These are phyloP conservation scores for Eretmocerus hayati DNA, from an alignment of 2,888 invertebrate species.

Conservation along the genomic window DNA sequence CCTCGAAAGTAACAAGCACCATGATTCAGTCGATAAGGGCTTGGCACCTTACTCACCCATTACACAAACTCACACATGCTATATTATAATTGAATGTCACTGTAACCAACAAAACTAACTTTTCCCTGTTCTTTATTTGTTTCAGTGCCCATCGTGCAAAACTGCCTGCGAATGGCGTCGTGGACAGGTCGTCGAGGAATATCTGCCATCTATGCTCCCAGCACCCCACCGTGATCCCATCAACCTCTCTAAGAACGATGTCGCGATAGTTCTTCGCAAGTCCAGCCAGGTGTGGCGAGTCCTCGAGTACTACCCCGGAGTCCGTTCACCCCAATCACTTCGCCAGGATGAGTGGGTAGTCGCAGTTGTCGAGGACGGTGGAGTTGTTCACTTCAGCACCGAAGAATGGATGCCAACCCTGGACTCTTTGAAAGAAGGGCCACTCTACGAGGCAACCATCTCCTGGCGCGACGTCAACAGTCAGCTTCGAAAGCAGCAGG, in stretches of 20 bases:
- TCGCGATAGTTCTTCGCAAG: slow-evolving; percentile 37
- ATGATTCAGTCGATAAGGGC: too few species aligned
- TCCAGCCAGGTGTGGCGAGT: slow-evolving; percentile 34
- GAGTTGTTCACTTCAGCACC: slow-evolving; percentile 37
- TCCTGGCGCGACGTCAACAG: slow-evolving; percentile 38
- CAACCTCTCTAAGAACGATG: slow-evolving; percentile 35
- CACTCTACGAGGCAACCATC: slow-evolving; percentile 39
- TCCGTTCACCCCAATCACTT: slow-evolving; percentile 28
- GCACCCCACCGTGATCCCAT: slow-evolving; percentile 38
- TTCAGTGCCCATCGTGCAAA: slow-evolving; percentile 38
- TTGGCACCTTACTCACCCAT: too few species aligned
- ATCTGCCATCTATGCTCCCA: slow-evolving; percentile 39
- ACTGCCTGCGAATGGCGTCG: slow-evolving; percentile 38
- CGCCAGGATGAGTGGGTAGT: slow-evolving; percentile 39
- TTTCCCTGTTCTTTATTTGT: too few species aligned
- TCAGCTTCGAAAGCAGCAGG: slow-evolving; percentile 34
- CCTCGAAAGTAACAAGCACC: too few species aligned
- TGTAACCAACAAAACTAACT: too few species aligned
- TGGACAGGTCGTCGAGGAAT: slow-evolving; percentile 36
- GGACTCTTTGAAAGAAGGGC: slow-evolving; percentile 37
- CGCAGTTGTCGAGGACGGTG: slow-evolving; percentile 37
- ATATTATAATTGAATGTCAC: too few species aligned
- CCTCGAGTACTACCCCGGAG: slow-evolving; percentile 35
- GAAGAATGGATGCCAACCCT: slow-evolving; percentile 40
- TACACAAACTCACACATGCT: too few species aligned